Conservation (phyloP, 37 sponge, comb jelly and placozoan genomes). For the Tethya wilhelma region DNA sequence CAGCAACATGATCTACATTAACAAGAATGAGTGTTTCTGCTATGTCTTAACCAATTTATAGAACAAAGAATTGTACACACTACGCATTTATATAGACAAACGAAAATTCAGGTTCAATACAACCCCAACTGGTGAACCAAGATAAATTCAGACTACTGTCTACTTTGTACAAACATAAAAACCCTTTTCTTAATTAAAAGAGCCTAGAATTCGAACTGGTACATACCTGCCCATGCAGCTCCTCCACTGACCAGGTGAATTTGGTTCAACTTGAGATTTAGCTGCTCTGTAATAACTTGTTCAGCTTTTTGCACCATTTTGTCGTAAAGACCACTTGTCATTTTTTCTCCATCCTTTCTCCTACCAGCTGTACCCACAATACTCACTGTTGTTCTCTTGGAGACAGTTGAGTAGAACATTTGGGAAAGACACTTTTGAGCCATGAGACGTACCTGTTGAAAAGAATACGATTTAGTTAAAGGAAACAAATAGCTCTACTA, state of each 20-base stretch:
- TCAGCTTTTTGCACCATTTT: conserved; percentile 38
- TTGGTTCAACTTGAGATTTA: conserved; percentile 2
- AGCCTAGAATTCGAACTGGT: neutral
- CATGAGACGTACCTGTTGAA: too few species aligned
- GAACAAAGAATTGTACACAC: too few species aligned
- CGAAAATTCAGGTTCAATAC: too few species aligned
- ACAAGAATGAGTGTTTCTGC: neutral
- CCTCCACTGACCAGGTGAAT: conserved; percentile 57
- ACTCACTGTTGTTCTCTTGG: conserved; percentile 27
- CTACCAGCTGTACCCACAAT: conserved; percentile 56
- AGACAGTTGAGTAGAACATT: neutral
- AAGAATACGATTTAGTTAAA: too few species aligned
- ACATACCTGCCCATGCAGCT: conserved; percentile 64
- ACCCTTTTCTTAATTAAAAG: neutral
- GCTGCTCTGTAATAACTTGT: conserved; percentile 30
- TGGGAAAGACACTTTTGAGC: too few species aligned
- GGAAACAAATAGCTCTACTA: too few species aligned
- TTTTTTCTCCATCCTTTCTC: conserved; percentile 9
- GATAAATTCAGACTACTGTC: too few species aligned
- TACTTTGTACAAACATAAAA: too few species aligned
- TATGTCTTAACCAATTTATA: too few species aligned
- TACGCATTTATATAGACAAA: too few species aligned
- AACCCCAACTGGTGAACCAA: too few species aligned
- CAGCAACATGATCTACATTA: conserved; percentile 50
- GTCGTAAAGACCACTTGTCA: conserved; percentile 21